Base-by-base conservation (phyloP, 2,888 invertebrate species). In the Diachrysia chrysitis region DNA sequence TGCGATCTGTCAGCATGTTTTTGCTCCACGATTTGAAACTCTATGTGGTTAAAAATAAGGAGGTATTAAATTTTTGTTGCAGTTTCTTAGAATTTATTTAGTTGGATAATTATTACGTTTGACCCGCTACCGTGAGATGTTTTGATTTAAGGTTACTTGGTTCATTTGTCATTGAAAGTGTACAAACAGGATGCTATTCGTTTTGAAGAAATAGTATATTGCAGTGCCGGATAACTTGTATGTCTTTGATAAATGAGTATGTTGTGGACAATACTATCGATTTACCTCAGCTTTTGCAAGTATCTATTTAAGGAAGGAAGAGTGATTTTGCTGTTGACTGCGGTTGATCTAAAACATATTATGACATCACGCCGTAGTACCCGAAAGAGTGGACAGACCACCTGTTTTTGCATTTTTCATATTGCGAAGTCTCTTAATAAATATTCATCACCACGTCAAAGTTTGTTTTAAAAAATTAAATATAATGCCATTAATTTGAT, bases 41-140 rank as follows among this genome's bases (percentile, higher is more conserved):
- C 81, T 87, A 79, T 62, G 0, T 0, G n/a, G 16, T 1, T 37
- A 0, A 25, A 1, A 16, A 63, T 85, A 81, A 77, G 57, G 76
- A 19, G 37, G 53, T 19, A 23, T 53, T 60, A 12, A 51, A 51
- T 57, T 64, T 65, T 63, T 63, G 56, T 69, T 71, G 66, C 66
- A 69, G 72, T 51, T 86, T 87, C 85, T 77, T 63, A 79, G 85
- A 86, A 90, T 84, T 83, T 80, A 86, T 87, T 85, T 85, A 82
- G 76, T 66, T 69, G 71, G 76, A 81, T 86, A 87, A 88, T 88
- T 87, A 87, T 85, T 83, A 86, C 82, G 84, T 79, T 79, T 84
- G 84, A 85, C 84, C 84, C 76, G 87, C 85, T 87, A 87, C 89
- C 79, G 89, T 86, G 83, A 81, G 82, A 75, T 76, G 78, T 74